Conservation (phyloP, 2,797 vertebrate genomes). For the Anas georgica region DNA sequence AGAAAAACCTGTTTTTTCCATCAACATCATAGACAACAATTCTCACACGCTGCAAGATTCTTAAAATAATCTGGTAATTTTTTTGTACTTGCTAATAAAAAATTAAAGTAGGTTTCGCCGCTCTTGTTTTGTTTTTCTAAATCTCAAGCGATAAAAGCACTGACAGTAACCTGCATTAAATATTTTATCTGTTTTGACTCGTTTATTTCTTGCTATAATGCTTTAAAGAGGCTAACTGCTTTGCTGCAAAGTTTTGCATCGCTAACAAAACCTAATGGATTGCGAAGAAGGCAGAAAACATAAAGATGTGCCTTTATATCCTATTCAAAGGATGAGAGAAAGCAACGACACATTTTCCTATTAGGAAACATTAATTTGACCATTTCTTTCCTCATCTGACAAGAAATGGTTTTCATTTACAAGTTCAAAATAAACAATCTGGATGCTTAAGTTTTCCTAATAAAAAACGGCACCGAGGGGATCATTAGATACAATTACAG, state of each 20-base stretch:
- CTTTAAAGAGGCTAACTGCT: neutral
- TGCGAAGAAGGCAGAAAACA: neutral
- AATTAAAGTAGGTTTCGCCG: neutral
- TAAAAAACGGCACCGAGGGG: neutral
- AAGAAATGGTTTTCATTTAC: neutral
- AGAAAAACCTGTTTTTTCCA: neutral
- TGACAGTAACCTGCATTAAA: neutral
- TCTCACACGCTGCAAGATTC: neutral
- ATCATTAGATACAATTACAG: neutral
- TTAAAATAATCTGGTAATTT: neutral
- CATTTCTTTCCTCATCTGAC: neutral
- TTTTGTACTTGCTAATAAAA: neutral
- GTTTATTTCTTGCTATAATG: neutral
- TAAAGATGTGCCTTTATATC: neutral
- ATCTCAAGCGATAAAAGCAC: neutral
- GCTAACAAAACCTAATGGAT: neutral
- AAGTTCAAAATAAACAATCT: neutral
- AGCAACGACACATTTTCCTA: slow-evolving; percentile 6
- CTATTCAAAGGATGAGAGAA: neutral
- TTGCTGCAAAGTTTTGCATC: neutral
- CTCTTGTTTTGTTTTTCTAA: neutral
- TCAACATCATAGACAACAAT: neutral
- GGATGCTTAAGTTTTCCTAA: neutral
- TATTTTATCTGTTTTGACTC: neutral
- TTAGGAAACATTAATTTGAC: neutral